Conservation (phyloP, 2,113 vertebrate species). For the Catharus minimus region DNA sequence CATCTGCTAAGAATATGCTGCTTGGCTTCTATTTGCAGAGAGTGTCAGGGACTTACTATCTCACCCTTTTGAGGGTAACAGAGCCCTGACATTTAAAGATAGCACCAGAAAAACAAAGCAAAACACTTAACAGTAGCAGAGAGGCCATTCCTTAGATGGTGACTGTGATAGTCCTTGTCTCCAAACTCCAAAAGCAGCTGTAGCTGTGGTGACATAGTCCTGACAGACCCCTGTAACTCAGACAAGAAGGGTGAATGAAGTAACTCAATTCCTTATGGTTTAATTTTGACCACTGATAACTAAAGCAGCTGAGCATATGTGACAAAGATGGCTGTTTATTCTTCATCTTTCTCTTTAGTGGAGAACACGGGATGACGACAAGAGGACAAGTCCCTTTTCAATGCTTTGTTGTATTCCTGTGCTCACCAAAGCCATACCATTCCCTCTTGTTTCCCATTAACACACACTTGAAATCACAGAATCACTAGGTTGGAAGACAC, state of each 20-base stretch:
- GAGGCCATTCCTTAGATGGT: neutral
- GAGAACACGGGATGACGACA: neutral
- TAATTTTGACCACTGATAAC: neutral
- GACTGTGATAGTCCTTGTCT: neutral
- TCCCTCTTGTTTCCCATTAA: neutral
- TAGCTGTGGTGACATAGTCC: fast-evolving
- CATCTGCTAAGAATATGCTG: neutral
- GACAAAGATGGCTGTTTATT: neutral
- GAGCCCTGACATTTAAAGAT: neutral
- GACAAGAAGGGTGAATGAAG: neutral
- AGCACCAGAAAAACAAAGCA: neutral
- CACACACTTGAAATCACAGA: neutral
- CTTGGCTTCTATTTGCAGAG: neutral
- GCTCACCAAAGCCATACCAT: neutral
- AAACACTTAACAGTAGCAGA: neutral
- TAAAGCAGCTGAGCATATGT: neutral
- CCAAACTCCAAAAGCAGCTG: neutral
- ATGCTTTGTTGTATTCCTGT: neutral
- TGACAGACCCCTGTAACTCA: neutral
- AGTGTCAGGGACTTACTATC: neutral
- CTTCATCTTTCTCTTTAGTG: neutral
- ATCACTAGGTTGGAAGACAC: neutral
- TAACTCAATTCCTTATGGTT: neutral
- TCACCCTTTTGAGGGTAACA: neutral
- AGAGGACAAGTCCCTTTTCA: neutral